Percentiles rank a stretch among this genome's conserved stretches.
These are phyloP conservation scores for Aphyosemion australe DNA, from an alignment of 2,113 vertebrate species.

Conservation along the genomic window DNA sequence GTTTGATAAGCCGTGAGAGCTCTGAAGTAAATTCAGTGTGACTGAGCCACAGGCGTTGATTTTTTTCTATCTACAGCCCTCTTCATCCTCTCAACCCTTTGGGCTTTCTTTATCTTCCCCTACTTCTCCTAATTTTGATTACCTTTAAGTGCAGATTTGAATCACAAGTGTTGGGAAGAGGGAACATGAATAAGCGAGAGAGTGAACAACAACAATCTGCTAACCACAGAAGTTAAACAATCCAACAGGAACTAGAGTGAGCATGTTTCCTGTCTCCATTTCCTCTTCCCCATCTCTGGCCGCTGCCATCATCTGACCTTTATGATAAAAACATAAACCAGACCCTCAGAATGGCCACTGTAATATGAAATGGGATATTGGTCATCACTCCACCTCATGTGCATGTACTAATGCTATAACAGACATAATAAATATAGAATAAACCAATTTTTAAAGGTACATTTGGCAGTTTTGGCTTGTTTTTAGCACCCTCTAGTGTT, in stretches of 20 bases:
- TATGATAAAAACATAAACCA: slow-evolving; percentile 13
- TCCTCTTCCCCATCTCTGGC: slow-evolving; percentile 33
- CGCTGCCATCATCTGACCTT: slow-evolving; percentile 39
- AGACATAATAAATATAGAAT: too few relatives aligned
- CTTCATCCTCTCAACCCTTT: slow-evolving; percentile 12
- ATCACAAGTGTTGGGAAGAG: slow-evolving; percentile 48
- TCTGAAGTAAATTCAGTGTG: slow-evolving; percentile 31
- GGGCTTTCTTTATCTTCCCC: slow-evolving; percentile 26
- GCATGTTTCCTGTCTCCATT: slow-evolving; percentile 50
- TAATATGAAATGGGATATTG: too few relatives aligned
- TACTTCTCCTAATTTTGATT: slow-evolving; percentile 12
- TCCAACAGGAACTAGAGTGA: slow-evolving; percentile 45
- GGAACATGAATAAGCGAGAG: slow-evolving; percentile 23
- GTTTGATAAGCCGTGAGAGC: slow-evolving; percentile 66
- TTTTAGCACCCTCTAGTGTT: too few relatives aligned
- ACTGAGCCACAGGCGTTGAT: slow-evolving; percentile 62
- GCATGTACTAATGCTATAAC: too few relatives aligned
- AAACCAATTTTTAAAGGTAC: too few relatives aligned
- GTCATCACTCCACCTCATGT: too few relatives aligned
- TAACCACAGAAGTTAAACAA: slow-evolving; percentile 42
- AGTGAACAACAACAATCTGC: slow-evolving; percentile 20
- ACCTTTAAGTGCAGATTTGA: slow-evolving; percentile 48
- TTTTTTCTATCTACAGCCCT: slow-evolving; percentile 32
- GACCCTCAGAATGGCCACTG: too few relatives aligned
- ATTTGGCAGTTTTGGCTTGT: too few relatives aligned